A percentile compares a stretch with the other conserved stretches of the same genome.
These are phyloP conservation scores for Clarias gariepinus DNA, from an alignment of 2,113 vertebrate genomes.

Conservation along the genomic window DNA sequence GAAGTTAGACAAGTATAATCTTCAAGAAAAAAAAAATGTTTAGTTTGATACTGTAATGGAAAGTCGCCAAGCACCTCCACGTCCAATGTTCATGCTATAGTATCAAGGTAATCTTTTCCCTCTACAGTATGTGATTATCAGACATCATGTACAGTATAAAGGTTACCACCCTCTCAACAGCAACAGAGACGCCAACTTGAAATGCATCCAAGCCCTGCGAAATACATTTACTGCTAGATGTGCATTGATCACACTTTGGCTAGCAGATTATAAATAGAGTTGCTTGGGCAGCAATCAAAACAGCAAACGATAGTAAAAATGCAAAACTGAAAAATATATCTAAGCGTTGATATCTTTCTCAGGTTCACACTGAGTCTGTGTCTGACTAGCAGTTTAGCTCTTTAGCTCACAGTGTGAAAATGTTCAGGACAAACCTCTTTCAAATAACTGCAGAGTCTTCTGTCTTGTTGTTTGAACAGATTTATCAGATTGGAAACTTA, in stretches of 20 bases:
- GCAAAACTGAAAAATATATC: not conserved
- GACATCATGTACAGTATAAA: constrained; percentile 26
- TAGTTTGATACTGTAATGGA: too few relatives aligned
- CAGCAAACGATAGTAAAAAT: not conserved
- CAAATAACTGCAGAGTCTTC: not conserved
- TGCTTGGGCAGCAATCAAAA: not conserved
- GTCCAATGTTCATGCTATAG: not conserved
- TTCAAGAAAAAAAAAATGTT: not conserved
- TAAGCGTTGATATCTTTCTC: not conserved
- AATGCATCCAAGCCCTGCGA: constrained; percentile 28
- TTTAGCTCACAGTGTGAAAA: not conserved
- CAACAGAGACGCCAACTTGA: constrained; percentile 25
- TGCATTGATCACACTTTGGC: constrained; percentile 57
- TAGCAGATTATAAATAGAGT: constrained; percentile 12
- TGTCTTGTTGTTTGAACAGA: not conserved
- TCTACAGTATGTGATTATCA: constrained; percentile 59
- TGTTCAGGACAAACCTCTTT: not conserved
- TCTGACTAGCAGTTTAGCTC: not conserved
- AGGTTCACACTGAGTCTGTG: not conserved
- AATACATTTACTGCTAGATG: constrained; percentile 55
- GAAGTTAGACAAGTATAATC: too few relatives aligned
- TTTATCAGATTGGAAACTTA: not conserved
- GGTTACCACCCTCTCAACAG: constrained; percentile 45
- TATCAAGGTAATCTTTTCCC: constrained; percentile 53
- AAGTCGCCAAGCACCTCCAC: too few relatives aligned